These are phyloP conservation scores for Hormiphora californensis DNA, from an alignment of 37 sponge, comb jelly and placozoan species.

Conservation along the genomic window DNA sequence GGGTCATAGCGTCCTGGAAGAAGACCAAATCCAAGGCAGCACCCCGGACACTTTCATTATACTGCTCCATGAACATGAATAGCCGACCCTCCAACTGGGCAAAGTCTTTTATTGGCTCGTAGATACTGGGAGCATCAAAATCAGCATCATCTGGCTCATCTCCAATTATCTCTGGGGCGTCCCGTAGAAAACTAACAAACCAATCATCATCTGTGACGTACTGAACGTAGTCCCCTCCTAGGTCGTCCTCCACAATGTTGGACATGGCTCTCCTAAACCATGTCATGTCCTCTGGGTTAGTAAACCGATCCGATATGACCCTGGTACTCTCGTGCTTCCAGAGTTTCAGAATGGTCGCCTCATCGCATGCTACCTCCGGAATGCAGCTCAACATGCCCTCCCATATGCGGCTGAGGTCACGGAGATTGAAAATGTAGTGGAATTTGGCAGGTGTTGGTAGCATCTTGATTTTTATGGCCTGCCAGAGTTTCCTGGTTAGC, in stretches of 20 bases:
- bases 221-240: background rate
- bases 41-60: slow-evolving; percentile 53
- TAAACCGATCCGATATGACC: slow-evolving; percentile 53
- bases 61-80: slow-evolving; percentile 47
- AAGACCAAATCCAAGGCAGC: slow-evolving; percentile 54
- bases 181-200: slow-evolving; percentile 55
- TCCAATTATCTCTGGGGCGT: slow-evolving; percentile 49
- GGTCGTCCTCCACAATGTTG: slow-evolving; percentile 41
- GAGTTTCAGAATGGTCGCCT: slow-evolving; percentile 27
- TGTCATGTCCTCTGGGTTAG: slow-evolving; percentile 45
- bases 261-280: slow-evolving; percentile 35
- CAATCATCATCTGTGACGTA: slow-evolving; percentile 37
- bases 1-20: slow-evolving; percentile 57
- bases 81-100: slow-evolving; percentile 19
- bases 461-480: slow-evolving; percentile 21
- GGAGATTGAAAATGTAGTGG: slow-evolving; percentile 58
- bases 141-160: slow-evolving; percentile 56
- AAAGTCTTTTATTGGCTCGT: slow-evolving; percentile 50
- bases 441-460: slow-evolving; percentile 57
- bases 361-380: background rate
- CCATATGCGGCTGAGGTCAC: slow-evolving; percentile 53
- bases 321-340: slow-evolving; percentile 57
- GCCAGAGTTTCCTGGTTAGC: slow-evolving; percentile 30
- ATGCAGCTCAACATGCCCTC: slow-evolving; percentile 55
- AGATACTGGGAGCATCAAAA: slow-evolving; percentile 56